phyloP scores from a whole-genome alignment of 2,113 vertebrate genomes.

The Alces alces region DNA sequence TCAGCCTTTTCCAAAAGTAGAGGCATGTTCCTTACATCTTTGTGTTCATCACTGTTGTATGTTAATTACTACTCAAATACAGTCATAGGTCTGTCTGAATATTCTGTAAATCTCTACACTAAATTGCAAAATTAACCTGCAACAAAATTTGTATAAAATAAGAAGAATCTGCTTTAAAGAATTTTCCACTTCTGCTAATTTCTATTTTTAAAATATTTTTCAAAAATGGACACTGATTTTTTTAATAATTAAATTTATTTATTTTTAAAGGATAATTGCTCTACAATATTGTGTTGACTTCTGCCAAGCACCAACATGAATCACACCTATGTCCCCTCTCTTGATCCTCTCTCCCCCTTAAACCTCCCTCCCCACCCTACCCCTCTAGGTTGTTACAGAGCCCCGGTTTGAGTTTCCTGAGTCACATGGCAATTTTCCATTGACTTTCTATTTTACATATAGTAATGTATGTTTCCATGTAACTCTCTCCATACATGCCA shows the following conservation, averaged over 20 bases:
- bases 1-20: neutral
- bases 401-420: neutral
- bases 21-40: neutral
- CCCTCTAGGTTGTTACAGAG: neutral
- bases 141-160: neutral
- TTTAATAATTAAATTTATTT: neutral
- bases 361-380: neutral
- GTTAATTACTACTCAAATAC: neutral
- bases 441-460: neutral
- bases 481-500: neutral
- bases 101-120: neutral
- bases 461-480: neutral
- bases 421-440: neutral
- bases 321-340: neutral
- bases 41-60: neutral
- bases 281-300: neutral
- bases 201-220: neutral
- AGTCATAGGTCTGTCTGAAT: neutral
- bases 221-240: neutral
- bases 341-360: neutral
- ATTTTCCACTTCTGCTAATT: neutral
- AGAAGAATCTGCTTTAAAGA: neutral
- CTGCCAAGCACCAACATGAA: neutral
- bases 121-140: neutral
- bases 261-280: neutral